Evolutionary conservation across 2,113 vertebrate species (phyloP), one percentile per base, ranked within the genome.

Genomic region (Bucco capensis): DNA sequence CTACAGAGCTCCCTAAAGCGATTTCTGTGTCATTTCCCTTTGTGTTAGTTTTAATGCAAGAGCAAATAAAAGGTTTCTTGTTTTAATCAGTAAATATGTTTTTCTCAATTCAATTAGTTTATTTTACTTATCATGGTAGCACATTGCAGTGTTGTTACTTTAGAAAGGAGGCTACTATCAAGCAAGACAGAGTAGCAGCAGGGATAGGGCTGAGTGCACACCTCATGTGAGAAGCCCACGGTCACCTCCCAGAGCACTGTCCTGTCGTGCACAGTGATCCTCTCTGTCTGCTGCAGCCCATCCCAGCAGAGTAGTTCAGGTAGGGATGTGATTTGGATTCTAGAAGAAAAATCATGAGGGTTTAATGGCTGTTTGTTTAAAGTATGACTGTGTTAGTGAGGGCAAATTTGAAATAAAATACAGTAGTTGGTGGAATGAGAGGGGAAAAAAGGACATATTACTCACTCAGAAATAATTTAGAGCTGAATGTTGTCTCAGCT

Each of bases 181-280:
- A 46, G 57, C 35, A 69, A 54, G 44, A 19, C 2, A 58, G 35
- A 14, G 0, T 0, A 23, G 35, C 25, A 24, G 51, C 18, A 13
- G 35, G 66, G 31, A 10, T 11, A 0, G 5, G 38, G 27, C 64
- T 74, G 47, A 28, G 30, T 7, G 12, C 31, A 28, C 40, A 28
- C 11, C 35, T 53, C 0, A 0, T 14, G 17, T 12, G 6, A 53
- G 9, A 9, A 17, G 12, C 3, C 19, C n/a, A 8, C 15, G 3
- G 22, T 28, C 4, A 0, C 28, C 19, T 46, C 69, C 74, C 0
- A 0, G 14, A 27, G 53, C 81, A 38, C 44, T 11, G 5, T 44
- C 70, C 49, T 35, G 9, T 5, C 31, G n/a, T 22, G 9, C 3
- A 4, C 66, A 25, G 7, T 12, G 44, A 18, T 28, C 11, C 31